phyloP scores from a whole-genome alignment of 2,888 invertebrate genomes.

The Noctua comes region DNA sequence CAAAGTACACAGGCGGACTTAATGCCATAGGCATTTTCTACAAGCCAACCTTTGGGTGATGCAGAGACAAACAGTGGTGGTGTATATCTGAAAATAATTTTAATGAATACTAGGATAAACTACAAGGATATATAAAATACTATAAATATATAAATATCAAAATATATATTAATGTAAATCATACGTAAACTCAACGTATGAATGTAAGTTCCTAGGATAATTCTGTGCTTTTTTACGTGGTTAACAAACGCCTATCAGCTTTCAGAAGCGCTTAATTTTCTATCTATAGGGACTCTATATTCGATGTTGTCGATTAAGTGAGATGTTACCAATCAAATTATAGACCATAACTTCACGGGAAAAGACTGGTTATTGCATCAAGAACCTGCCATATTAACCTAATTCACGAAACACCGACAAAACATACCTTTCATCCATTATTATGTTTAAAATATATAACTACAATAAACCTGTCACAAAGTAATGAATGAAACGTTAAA shows the following conservation, averaged over 20 bases:
- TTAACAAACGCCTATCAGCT: not conserved
- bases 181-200: no score
- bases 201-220: not conserved
- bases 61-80: no score
- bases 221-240: not conserved
- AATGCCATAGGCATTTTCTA: no score
- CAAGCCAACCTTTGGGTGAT: no score
- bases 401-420: constrained; percentile 1
- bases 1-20: not conserved
- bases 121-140: no score
- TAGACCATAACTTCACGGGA: not conserved
- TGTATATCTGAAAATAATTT: no score
- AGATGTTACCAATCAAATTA: constrained; percentile 7
- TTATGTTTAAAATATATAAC: constrained; percentile 1
- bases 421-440: constrained; percentile 1
- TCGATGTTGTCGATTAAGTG: not conserved
- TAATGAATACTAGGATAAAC: no score
- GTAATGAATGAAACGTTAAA: constrained; percentile 41
- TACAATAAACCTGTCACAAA: constrained; percentile 20
- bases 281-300: not conserved
- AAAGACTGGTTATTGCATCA: not conserved
- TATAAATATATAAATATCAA: no score
- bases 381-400: constrained; percentile 17
- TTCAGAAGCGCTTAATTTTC: not conserved
- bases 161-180: no score